Percentiles rank a stretch among this genome's conserved stretches.
Conservation (phyloP, 2,888 invertebrate species). For the Drosophila rubida region DNA sequence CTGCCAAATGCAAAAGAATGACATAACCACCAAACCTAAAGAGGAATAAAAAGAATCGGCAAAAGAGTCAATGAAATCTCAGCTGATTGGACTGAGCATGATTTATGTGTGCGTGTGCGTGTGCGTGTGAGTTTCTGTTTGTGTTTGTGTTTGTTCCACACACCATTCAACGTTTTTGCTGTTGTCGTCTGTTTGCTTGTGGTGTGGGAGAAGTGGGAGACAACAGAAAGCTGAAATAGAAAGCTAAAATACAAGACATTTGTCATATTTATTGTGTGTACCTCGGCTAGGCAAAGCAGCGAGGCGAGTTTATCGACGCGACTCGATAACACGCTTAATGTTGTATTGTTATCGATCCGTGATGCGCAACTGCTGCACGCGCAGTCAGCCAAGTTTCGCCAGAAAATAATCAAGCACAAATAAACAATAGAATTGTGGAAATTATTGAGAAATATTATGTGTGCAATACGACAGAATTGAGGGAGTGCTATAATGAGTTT, state of each 20-base stretch:
- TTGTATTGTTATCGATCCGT: neutral
- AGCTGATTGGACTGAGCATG: conserved; percentile 44
- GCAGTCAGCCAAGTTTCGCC: neutral
- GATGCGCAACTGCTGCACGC: neutral
- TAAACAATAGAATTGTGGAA: neutral
- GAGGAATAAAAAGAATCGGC: neutral
- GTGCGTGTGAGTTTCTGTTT: too few species aligned
- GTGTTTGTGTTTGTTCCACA: too few species aligned
- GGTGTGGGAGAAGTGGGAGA: neutral
- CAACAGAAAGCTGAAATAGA: conserved; percentile 9
- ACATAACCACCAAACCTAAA: conserved; percentile 20
- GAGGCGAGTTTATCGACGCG: neutral
- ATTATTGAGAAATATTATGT: neutral
- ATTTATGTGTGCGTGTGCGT: conserved; percentile 21
- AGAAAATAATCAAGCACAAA: conserved; percentile 6
- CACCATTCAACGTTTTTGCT: neutral
- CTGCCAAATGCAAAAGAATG: conserved; percentile 27
- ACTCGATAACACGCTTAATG: neutral
- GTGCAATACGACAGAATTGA: neutral
- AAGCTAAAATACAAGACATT: conserved; percentile 2
- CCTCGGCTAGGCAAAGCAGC: neutral
- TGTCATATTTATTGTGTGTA: neutral
- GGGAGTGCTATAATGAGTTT: neutral
- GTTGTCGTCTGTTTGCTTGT: too few species aligned
- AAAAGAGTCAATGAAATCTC: conserved; percentile 46